These are phyloP conservation scores for Adrianichthys oophorus DNA, from an alignment of 2,797 vertebrate genomes.

Conservation along the genomic window DNA sequence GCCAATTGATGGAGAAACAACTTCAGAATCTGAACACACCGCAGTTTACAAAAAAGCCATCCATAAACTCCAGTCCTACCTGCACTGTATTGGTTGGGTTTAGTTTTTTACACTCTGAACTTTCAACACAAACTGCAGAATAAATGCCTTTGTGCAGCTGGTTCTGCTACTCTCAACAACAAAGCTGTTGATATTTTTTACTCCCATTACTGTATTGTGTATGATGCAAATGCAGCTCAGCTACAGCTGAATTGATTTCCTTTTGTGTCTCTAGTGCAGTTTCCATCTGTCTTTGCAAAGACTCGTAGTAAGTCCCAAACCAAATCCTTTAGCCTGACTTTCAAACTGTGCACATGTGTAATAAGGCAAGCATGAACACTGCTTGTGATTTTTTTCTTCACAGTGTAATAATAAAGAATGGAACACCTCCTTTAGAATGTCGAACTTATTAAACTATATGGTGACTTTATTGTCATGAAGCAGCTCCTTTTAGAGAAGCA, in stretches of 20 bases:
- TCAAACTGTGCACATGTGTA: constrained; percentile 11
- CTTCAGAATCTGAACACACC: background rate
- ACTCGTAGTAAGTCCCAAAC: constrained; percentile 24
- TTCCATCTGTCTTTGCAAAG: constrained; percentile 20
- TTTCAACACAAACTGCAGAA: constrained; percentile 9
- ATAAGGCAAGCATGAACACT: constrained; percentile 1
- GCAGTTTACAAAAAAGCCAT: background rate
- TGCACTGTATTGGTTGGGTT: background rate
- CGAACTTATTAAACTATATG: constrained; percentile 19
- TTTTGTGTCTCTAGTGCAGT: constrained; percentile 24
- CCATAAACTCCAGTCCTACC: constrained; percentile 8
- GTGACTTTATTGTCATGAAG: constrained; percentile 15
- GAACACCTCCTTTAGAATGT: constrained; percentile 13
- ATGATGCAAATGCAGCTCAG: constrained; percentile 21
- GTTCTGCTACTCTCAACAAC: constrained; percentile 10
- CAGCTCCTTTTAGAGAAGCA: constrained; percentile 6
- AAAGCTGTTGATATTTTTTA: constrained; percentile 16
- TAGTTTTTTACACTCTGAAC: constrained; percentile 10
- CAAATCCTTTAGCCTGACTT: constrained; percentile 11
- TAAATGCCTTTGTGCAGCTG: constrained; percentile 8
- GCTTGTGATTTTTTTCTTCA: constrained; percentile 6
- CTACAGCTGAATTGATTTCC: constrained; percentile 31
- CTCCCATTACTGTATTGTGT: constrained; percentile 20
- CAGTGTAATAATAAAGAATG: constrained; percentile 13
- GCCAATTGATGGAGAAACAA: too few relatives aligned